Evolutionary conservation across 1,140 invertebrate genomes (phyloP).

Genomic region (Hypsibius dujardini): DNA sequence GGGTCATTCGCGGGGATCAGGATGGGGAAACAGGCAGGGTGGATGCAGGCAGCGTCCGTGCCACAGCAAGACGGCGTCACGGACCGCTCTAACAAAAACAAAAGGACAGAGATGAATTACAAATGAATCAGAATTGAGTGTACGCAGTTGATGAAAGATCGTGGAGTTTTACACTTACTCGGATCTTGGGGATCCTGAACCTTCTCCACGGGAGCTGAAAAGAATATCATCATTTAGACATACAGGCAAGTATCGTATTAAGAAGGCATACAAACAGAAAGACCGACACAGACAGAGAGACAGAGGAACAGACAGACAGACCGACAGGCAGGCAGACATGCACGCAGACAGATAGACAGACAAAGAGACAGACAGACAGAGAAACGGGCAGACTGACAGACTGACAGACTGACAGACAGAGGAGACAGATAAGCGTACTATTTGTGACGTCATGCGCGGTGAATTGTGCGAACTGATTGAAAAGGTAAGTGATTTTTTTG

Average conservation of each 20-base stretch:
- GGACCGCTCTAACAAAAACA: neutral
- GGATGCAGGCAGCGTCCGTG: slow-evolving; percentile 27
- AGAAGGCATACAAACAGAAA: neutral
- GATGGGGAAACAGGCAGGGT: slow-evolving; percentile 63
- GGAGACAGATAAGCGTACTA: neutral
- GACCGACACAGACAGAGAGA: neutral
- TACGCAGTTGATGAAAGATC: slow-evolving; percentile 5
- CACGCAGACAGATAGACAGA: too few species aligned
- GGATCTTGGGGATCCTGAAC: slow-evolving; percentile 2
- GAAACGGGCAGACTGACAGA: too few species aligned
- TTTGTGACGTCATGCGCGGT: neutral
- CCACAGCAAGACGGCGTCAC: neutral
- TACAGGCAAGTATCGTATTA: too few species aligned
- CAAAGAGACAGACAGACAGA: too few species aligned
- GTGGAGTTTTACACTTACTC: neutral
- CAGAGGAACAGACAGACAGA: neutral
- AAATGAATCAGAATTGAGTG: neutral
- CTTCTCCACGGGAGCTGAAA: slow-evolving; percentile 13
- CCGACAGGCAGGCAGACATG: neutral
- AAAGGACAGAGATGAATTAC: neutral
- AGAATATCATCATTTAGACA: neutral
- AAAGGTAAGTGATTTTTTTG: neutral
- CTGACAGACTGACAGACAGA: too few species aligned
- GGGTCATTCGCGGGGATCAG: slow-evolving; percentile 28
- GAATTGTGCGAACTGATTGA: slow-evolving; percentile 2